phyloP scores from a whole-genome alignment of 2,797 vertebrate genomes.

The Enoplosus armatus region DNA sequence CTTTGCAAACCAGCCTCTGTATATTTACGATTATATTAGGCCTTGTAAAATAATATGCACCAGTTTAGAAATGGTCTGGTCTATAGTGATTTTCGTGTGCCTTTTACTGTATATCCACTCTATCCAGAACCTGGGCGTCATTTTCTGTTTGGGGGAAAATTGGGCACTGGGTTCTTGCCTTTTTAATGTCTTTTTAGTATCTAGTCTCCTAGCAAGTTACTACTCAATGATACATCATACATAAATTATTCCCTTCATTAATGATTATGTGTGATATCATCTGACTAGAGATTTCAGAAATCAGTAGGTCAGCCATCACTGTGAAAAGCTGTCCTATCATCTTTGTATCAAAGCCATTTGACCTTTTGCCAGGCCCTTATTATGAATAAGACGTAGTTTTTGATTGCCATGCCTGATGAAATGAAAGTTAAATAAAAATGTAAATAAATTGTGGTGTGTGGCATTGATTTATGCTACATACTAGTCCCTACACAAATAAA shows the following conservation, averaged over 20 bases:
- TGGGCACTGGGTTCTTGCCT: neutral
- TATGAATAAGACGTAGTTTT: neutral
- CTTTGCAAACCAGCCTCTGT: neutral
- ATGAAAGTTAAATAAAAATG: neutral
- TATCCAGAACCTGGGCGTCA: neutral
- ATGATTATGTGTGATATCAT: conserved; percentile 29
- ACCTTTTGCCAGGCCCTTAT: neutral
- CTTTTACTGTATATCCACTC: neutral
- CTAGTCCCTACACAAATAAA: too few species aligned
- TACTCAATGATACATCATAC: conserved; percentile 20
- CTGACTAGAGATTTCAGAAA: conserved; percentile 20
- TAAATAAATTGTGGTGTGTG: neutral
- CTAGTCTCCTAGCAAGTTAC: conserved; percentile 11
- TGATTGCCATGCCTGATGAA: neutral
- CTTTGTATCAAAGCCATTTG: conserved; percentile 5
- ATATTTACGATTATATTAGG: neutral
- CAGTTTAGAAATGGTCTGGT: neutral
- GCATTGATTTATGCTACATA: too few species aligned
- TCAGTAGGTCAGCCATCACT: conserved; percentile 14
- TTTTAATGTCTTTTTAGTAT: conserved; percentile 21
- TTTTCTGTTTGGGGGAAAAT: conserved; percentile 4
- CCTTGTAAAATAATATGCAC: neutral
- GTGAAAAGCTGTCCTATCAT: conserved; percentile 18
- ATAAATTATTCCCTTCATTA: conserved; percentile 34
- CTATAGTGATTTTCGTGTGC: neutral